phyloP scores from a whole-genome alignment of 2,888 invertebrate species.

The Thereva unica region DNA sequence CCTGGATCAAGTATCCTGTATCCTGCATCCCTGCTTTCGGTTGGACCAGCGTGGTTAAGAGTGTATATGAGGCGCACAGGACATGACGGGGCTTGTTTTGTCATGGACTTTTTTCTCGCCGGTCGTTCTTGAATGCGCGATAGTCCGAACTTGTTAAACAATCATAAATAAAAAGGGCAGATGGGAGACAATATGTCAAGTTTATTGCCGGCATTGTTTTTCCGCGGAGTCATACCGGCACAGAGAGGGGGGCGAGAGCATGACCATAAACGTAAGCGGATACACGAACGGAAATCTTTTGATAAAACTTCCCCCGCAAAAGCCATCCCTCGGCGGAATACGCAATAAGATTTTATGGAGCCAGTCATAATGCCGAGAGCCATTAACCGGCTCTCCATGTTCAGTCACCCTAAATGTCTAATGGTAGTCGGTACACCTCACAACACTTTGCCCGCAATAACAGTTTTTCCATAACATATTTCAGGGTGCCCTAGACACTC shows the following conservation, averaged over 20 bases:
- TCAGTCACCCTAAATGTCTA: slow-evolving; percentile 18
- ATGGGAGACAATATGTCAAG: slow-evolving; percentile 32
- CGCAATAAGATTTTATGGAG: slow-evolving; percentile 23
- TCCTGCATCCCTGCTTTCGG: too few species aligned
- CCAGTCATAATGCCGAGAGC: slow-evolving; percentile 22
- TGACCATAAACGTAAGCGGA: too few species aligned
- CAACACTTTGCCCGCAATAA: slow-evolving; percentile 12
- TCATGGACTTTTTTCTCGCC: too few species aligned
- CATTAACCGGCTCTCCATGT: slow-evolving; percentile 23
- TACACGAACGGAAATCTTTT: too few species aligned
- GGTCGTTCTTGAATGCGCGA: background rate
- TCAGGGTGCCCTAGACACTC: too few species aligned
- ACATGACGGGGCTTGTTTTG: too few species aligned
- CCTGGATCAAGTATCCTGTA: too few species aligned
- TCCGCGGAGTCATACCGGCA: slow-evolving; percentile 16
- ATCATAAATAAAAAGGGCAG: slow-evolving; percentile 30
- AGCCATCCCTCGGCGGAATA: slow-evolving; percentile 7
- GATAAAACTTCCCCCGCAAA: slow-evolving; percentile 12
- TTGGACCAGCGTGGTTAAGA: too few species aligned
- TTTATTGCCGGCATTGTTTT: slow-evolving; percentile 27
- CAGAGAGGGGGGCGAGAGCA: background rate
- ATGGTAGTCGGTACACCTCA: background rate
- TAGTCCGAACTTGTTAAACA: slow-evolving; percentile 21
- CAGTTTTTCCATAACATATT: slow-evolving; percentile 1
- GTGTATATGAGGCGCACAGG: too few species aligned